A percentile compares a stretch with the other conserved stretches of the same genome.
Evolutionary conservation across 2,113 vertebrate species (phyloP).

Genomic region (Pollachius pollachius): DNA sequence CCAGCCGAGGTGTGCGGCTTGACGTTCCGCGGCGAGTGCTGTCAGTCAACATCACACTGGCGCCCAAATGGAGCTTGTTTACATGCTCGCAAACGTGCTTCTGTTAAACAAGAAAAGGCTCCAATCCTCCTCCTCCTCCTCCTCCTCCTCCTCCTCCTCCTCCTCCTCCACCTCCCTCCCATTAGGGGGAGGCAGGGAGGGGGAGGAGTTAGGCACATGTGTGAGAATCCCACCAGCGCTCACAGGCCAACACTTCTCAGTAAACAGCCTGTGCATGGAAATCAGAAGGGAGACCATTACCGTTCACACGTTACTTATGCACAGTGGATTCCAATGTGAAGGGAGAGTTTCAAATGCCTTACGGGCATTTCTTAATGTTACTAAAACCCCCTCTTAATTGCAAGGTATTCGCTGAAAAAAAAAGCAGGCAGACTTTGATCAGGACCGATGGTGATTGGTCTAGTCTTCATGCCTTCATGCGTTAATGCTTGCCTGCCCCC

Average conservation of each 20-base stretch:
- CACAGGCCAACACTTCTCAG: no score
- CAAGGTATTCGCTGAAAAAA: slow-evolving; percentile 32
- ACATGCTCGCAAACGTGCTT: background rate
- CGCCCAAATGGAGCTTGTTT: background rate
- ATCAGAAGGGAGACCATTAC: no score
- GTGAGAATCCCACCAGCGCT: no score
- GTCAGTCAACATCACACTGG: slow-evolving; percentile 33
- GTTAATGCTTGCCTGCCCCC: slow-evolving; percentile 15
- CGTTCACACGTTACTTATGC: no score
- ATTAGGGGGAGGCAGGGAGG: background rate
- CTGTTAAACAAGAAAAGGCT: background rate
- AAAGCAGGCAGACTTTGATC: slow-evolving; percentile 44
- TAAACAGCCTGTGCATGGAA: no score
- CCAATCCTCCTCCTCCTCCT: background rate
- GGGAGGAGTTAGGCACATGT: no score
- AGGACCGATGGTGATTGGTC: slow-evolving; percentile 30
- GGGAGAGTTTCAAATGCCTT: slow-evolving; percentile 13
- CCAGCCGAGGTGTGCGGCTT: slow-evolving; percentile 16
- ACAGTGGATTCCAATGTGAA: slow-evolving; percentile 24
- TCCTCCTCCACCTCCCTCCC: background rate
- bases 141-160: background rate
- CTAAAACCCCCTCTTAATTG: background rate
- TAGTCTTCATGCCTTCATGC: background rate
- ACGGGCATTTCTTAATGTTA: slow-evolving; percentile 35
- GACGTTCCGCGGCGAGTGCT: slow-evolving; percentile 27